Evolutionary conservation across 1,140 invertebrate genomes (phyloP).

Genomic region (Drosophila fuyamai): DNA sequence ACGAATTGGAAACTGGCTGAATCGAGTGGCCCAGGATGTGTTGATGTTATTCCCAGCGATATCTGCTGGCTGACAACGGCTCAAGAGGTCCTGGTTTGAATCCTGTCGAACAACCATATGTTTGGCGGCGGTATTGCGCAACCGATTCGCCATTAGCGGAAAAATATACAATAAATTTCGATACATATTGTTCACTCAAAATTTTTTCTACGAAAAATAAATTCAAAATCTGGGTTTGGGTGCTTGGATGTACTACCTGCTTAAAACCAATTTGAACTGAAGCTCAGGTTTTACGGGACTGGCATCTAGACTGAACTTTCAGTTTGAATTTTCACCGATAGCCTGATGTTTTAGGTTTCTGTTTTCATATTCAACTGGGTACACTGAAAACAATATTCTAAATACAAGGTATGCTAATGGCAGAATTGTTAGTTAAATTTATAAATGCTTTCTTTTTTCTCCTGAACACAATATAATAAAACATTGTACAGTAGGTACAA

Average conservation of each 20-base stretch:
- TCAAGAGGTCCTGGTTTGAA: not conserved
- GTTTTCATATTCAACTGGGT: too few relatives aligned
- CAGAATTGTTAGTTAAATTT: too few relatives aligned
- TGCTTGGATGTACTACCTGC: not conserved
- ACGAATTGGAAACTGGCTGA: not conserved
- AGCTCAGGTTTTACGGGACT: not conserved
- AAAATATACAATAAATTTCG: not conserved
- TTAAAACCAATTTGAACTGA: not conserved
- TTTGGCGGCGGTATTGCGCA: not conserved
- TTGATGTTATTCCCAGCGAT: not conserved
- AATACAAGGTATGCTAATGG: too few relatives aligned
- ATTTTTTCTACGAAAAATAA: not conserved
- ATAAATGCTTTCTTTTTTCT: too few relatives aligned
- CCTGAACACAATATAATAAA: too few relatives aligned
- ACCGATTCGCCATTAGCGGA: slow-evolving; percentile 1
- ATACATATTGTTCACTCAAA: not conserved
- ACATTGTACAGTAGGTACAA: not conserved
- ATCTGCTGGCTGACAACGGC: not conserved
- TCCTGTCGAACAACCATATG: not conserved
- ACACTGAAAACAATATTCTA: too few relatives aligned
- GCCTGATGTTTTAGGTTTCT: not conserved
- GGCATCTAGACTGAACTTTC: not conserved
- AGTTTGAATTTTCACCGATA: not conserved
- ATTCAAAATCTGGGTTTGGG: not conserved
- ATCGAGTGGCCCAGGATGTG: not conserved